Evolutionary conservation across 2,113 vertebrate genomes (phyloP).

Genomic region (Sander vitreus): DNA sequence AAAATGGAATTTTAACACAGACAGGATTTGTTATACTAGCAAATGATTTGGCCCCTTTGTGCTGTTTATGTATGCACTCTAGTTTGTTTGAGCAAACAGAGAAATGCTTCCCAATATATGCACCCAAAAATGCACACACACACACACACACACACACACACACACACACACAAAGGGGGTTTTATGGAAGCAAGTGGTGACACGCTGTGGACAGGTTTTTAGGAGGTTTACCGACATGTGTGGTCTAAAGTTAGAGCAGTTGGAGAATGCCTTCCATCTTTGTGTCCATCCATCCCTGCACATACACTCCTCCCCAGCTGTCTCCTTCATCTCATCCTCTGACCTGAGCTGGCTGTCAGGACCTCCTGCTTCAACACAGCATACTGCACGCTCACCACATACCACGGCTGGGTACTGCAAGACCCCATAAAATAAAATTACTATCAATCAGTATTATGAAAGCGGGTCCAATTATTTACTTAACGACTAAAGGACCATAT

Average conservation of each 20-base stretch:
- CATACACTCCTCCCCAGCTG: slow-evolving; percentile 74
- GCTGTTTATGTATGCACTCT: slow-evolving; percentile 54
- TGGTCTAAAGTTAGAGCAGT: slow-evolving; percentile 81
- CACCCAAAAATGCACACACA: background rate
- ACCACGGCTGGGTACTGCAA: slow-evolving; percentile 36
- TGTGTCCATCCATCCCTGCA: slow-evolving; percentile 69
- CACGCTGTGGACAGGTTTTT: slow-evolving; percentile 78
- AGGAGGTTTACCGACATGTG: slow-evolving; percentile 76
- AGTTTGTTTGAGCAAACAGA: slow-evolving; percentile 53
- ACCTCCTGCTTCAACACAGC: slow-evolving; percentile 52
- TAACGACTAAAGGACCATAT: slow-evolving; percentile 41
- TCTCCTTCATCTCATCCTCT: slow-evolving; percentile 76
- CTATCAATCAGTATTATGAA: slow-evolving; percentile 49
- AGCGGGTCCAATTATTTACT: slow-evolving; percentile 32
- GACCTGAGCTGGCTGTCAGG: slow-evolving; percentile 74
- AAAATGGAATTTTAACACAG: slow-evolving; percentile 61
- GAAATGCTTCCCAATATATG: background rate
- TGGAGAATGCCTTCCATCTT: slow-evolving; percentile 71
- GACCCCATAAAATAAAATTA: slow-evolving; percentile 56
- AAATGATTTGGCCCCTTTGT: slow-evolving; percentile 44
- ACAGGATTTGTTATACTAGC: slow-evolving; percentile 52
- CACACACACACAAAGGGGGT: slow-evolving; percentile 18
- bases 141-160: slow-evolving; percentile 10
- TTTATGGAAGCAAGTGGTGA: slow-evolving; percentile 76
- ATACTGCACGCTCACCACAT: slow-evolving; percentile 62